Evolutionary conservation across 1,140 invertebrate species (phyloP), one percentile per base, ranked within the genome.

Genomic region (Pogonomyrmex barbatus): DNA sequence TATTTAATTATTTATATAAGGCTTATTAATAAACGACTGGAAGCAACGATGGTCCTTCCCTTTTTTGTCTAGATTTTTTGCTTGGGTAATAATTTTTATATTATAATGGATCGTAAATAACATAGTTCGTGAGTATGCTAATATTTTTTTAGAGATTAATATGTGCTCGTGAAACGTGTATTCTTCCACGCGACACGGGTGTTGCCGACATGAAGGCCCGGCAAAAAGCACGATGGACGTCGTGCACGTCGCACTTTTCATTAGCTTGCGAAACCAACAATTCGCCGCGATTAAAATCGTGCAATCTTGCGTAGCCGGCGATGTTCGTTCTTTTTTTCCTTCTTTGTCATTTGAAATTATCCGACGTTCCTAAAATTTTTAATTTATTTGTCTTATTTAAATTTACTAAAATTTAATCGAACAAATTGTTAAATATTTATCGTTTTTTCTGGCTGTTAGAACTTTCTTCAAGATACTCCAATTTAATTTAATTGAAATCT

Each of bases 251-350:
- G 79, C 52, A 73, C 79, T 83, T 83, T 83, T 83, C 81, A 75
- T 83, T 83, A 83, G 81, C 81, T 83, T 83, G 30, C 68, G 81
- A 83, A 83, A 83, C 58, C 12, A 10, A 42, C 67, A 60, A 75
- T 75, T 83, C 58, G 45, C 56, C 54, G 47, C 54, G 68, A 83
- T 83, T 83, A 83, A 83, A 60, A 75, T 83, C 81, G 77, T 70
- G 47, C 47, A 56, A 56, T 36, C 77, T 81, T 42, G 77, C 14
- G 50, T 54, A 14, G 47, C 36, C 63, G 45, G 54, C 39, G 45
- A 47, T 63, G 52, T 24, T 79, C 50, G 36, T 81, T 24, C 50
- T 56, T 68, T 52, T 36, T 67, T 33, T 24, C 24, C 63, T 33
- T 36, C 45, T 65, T 54, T 8, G n/a, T 81, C 12, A 30, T 68